A percentile compares a stretch with the other conserved stretches of the same genome.
Conservation (phyloP, 2,888 invertebrate species). For the Melanostoma mellinum region DNA sequence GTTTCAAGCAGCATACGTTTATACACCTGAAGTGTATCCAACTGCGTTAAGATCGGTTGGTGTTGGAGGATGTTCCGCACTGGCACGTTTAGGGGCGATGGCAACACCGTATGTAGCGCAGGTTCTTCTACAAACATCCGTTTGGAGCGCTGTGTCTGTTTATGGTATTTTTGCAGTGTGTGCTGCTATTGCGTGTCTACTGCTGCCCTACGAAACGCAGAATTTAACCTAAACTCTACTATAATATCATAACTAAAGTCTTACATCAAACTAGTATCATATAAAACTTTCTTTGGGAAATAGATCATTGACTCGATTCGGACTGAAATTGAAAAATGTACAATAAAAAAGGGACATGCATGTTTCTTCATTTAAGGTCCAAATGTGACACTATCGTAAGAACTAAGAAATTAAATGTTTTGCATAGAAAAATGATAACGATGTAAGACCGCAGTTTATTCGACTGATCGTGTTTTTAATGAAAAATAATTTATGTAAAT, state of each 20-base stretch:
- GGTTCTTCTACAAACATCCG: constrained; percentile 86
- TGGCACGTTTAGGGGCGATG: constrained; percentile 96
- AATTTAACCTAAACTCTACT: constrained; percentile 37
- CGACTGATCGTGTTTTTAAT: constrained; percentile 66
- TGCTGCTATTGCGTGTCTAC: constrained; percentile 84
- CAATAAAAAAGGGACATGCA: no score
- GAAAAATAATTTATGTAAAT: neutral
- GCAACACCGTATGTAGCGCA: constrained; percentile 96
- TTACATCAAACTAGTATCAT: no score
- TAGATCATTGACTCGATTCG: no score
- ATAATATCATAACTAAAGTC: neutral
- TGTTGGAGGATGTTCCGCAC: constrained; percentile 95
- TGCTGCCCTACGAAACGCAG: constrained; percentile 85
- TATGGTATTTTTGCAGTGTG: constrained; percentile 85
- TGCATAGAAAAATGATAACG: neutral
- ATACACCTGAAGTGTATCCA: constrained; percentile 97
- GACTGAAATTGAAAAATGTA: no score
- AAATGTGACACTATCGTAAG: no score
- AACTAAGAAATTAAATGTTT: neutral
- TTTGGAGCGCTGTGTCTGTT: constrained; percentile 84
- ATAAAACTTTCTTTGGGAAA: no score
- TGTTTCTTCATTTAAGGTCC: no score
- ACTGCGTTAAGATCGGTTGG: constrained; percentile 94
- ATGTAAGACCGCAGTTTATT: constrained; percentile 5
- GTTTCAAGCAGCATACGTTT: constrained; percentile 97